A percentile compares a stretch with the other conserved stretches of the same genome.
phyloP scores from a whole-genome alignment of 2,113 vertebrate genomes.

The Columbina picui region DNA sequence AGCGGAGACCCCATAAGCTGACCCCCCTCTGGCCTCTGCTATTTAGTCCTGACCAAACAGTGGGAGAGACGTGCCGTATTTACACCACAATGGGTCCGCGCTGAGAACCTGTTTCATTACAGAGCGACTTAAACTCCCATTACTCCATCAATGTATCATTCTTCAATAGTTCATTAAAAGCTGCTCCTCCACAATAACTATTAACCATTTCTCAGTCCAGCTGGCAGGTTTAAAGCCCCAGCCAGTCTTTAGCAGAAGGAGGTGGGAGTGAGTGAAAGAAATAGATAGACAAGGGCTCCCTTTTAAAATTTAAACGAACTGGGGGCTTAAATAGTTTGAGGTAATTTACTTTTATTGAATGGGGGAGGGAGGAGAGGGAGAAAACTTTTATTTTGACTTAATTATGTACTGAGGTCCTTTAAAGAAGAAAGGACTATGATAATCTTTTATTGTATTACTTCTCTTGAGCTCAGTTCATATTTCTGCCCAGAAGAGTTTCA shows the following conservation, averaged over 20 bases:
- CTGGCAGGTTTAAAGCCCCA: conserved; percentile 72
- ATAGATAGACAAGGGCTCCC: conserved; percentile 44
- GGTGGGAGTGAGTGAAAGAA: conserved; percentile 57
- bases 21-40: conserved; percentile 73
- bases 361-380: not conserved
- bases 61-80: conserved; percentile 80
- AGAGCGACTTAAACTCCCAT: conserved; percentile 82
- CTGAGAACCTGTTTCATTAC: conserved; percentile 86
- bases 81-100: conserved; percentile 84
- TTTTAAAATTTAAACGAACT: conserved; percentile 61
- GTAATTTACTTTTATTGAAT: conserved; percentile 71
- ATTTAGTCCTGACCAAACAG: conserved; percentile 79
- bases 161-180: conserved; percentile 89
- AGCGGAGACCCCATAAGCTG: conserved; percentile 77
- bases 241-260: conserved; percentile 56
- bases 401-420: conserved; percentile 40
- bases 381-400: conserved; percentile 59
- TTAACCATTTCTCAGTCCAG: conserved; percentile 77
- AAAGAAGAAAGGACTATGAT: conserved; percentile 5
- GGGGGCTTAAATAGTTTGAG: conserved; percentile 52
- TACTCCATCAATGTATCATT: conserved; percentile 81
- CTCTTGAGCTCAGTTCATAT: conserved; percentile 4
- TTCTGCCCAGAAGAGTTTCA: conserved; percentile 14
- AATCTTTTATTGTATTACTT: not conserved
- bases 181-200: conserved; percentile 77